Base-by-base conservation (phyloP, 1,140 invertebrate genomes). In the Dryas iulia region DNA sequence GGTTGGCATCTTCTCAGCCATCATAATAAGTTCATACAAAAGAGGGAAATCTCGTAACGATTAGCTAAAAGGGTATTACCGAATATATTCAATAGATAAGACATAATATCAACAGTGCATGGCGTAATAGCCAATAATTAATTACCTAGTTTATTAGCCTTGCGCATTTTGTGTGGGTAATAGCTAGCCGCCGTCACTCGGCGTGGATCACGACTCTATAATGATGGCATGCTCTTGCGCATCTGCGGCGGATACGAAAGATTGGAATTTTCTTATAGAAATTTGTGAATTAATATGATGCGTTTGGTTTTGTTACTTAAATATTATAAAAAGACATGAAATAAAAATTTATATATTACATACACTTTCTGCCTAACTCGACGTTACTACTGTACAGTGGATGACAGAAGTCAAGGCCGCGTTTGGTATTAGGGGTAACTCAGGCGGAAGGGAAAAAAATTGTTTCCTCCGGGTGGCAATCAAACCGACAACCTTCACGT, bases 141-240 rank as follows among this genome's bases (percentile, higher is more conserved):
- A 56, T 25, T 56, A 56, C 25, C 24, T 25, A 4, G 18, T 47
- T 56, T 56, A 56, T 56, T 56, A 56, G 53, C 53, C 53, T 56
- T 26, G 12, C 24, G 59, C 28, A 12, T 31, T 24, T 24, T 18
- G 21, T 56, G 54, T 28, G 6, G n/a, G 47, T 56, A 24, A 60
- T 35, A 35, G 28, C 14, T 26, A 18, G 63, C 63, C 63, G 54
- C 54, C 63, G 63, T 54, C 54, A 21, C 23, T 57, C 54, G 23
- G 24, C 53, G 31, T 58, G 24, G 31, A 39, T 65, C 62, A 65
- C 28, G 63, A 58, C 31, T 39, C 10, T 26, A 25, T 58, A 58
- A 57, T 25, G 53, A 53, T 56, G 63, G 28, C 54, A 58, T 33
- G 54, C 63, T 25, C 31, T 31, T 58, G 53, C 33, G 24, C 63